phyloP scores from a whole-genome alignment of 2,113 vertebrate genomes.

The Callopanchax toddi region DNA sequence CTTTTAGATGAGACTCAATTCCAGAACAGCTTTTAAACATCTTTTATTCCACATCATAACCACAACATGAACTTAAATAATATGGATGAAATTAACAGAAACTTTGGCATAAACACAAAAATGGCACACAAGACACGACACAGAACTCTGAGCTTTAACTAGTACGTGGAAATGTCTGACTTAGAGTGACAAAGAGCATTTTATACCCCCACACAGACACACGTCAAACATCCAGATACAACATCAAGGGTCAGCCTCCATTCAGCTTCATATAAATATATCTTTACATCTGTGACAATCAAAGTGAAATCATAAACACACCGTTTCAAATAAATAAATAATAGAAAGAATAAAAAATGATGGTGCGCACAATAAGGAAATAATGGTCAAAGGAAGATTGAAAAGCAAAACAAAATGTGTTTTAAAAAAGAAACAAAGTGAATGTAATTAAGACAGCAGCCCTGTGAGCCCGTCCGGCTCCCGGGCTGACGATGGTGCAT shows the following conservation, averaged over 20 bases:
- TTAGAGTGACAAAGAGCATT: constrained; percentile 46
- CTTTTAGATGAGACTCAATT: no score
- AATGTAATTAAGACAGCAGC: constrained; percentile 34
- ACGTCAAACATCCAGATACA: constrained; percentile 34
- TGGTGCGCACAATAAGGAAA: constrained; percentile 76
- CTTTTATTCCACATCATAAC: constrained; percentile 71
- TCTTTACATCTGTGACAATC: constrained; percentile 74
- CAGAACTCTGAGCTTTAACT: constrained; percentile 14
- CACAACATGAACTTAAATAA: constrained; percentile 69
- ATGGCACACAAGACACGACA: constrained; percentile 60
- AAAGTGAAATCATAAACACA: constrained; percentile 53
- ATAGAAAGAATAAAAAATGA: constrained; percentile 76
- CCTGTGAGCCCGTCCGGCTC: constrained; percentile 7
- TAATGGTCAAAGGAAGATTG: constrained; percentile 77
- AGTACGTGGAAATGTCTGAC: constrained; percentile 50
- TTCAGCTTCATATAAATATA: constrained; percentile 79
- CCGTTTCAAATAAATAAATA: constrained; percentile 75
- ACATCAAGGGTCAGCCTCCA: constrained; percentile 48
- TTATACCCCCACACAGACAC: constrained; percentile 44
- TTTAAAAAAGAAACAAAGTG: constrained; percentile 28
- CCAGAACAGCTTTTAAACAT: constrained; percentile 5
- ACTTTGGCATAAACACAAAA: constrained; percentile 80
- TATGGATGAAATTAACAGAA: constrained; percentile 74
- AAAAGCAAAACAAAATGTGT: constrained; percentile 66
- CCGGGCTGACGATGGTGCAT: constrained; percentile 27